A percentile compares a stretch with the other conserved stretches of the same genome.
Conservation (phyloP, 2,888 invertebrate species). For the Calliphora vomitoria region DNA sequence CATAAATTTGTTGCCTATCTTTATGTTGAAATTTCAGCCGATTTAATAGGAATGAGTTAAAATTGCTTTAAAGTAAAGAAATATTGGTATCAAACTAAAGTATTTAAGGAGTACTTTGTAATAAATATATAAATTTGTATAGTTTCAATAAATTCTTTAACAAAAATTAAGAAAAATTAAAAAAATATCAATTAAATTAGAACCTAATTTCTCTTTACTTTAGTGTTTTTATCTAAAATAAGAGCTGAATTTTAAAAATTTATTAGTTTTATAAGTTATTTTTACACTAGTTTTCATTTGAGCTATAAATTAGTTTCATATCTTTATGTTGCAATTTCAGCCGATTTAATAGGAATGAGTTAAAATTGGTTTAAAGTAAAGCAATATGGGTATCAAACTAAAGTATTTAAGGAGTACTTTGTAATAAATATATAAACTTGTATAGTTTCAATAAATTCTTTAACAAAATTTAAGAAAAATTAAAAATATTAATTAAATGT, state of each 20-base stretch:
- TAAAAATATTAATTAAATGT: background rate
- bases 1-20: background rate
- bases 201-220: too few species aligned
- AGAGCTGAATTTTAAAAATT: too few species aligned
- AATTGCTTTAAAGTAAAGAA: background rate
- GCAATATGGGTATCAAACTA: slow-evolving; percentile 5
- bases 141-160: background rate
- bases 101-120: background rate
- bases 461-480: background rate
- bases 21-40: slow-evolving; percentile 12
- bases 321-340: slow-evolving; percentile 3
- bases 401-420: background rate
- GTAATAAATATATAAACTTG: slow-evolving; percentile 7
- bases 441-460: background rate
- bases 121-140: slow-evolving; percentile 7
- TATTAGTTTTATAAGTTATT: too few species aligned
- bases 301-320: background rate
- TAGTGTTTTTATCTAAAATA: too few species aligned
- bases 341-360: slow-evolving; percentile 24
- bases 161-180: background rate
- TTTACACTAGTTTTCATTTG: background rate
- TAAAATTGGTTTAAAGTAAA: background rate
- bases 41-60: slow-evolving; percentile 12
- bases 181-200: background rate
- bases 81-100: slow-evolving; percentile 17